phyloP scores from a whole-genome alignment of 2,797 vertebrate species.

The Geotrypetes seraphini region DNA sequence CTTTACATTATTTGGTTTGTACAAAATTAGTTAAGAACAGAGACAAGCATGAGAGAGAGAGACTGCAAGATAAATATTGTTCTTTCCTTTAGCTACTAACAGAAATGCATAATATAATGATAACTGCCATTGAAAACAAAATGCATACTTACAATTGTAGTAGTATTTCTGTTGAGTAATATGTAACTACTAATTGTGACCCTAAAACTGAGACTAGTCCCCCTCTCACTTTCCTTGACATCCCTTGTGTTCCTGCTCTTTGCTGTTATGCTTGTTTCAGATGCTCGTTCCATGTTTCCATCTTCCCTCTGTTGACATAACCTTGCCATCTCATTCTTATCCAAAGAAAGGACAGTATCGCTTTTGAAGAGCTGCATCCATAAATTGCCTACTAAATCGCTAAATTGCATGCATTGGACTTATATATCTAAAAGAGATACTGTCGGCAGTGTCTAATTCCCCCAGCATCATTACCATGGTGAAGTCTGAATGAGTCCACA shows the following conservation, averaged over 20 bases:
- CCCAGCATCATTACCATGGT: slow-evolving; percentile 45
- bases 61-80: slow-evolving; percentile 38
- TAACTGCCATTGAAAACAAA: slow-evolving; percentile 24
- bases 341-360: slow-evolving; percentile 43
- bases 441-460: slow-evolving; percentile 32
- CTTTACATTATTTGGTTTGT: slow-evolving; percentile 24
- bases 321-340: slow-evolving; percentile 36
- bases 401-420: not conserved
- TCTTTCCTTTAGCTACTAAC: too few species aligned
- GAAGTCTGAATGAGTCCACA: slow-evolving; percentile 36
- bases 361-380: slow-evolving; percentile 25
- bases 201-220: slow-evolving; percentile 39
- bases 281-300: slow-evolving; percentile 46
- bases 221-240: slow-evolving; percentile 53
- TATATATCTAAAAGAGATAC: slow-evolving; percentile 47
- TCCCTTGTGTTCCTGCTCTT: slow-evolving; percentile 62
- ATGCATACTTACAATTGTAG: slow-evolving; percentile 28
- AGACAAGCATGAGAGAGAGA: slow-evolving; percentile 47
- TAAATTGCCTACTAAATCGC: not conserved
- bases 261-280: slow-evolving; percentile 60
- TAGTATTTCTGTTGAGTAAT: slow-evolving; percentile 31
- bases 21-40: slow-evolving; percentile 30
- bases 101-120: slow-evolving; percentile 17
- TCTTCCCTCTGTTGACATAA: slow-evolving; percentile 39
- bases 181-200: slow-evolving; percentile 14